phyloP scores from a whole-genome alignment of 2,797 vertebrate genomes.

The Bovichtus diacanthus region DNA sequence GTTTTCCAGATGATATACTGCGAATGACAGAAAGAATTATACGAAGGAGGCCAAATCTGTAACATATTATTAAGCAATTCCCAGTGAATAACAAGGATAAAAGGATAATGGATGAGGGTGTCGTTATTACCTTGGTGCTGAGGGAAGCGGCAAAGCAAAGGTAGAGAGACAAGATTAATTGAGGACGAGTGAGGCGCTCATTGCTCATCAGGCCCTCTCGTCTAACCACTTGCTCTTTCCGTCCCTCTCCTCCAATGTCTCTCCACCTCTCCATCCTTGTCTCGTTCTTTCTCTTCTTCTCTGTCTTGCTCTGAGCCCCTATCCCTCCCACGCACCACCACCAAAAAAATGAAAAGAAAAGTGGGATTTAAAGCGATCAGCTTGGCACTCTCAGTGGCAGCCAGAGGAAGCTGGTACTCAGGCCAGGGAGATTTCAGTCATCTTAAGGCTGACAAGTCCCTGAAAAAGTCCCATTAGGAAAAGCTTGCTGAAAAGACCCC shows the following conservation, averaged over 20 bases:
- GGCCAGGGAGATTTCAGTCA: constrained; percentile 83
- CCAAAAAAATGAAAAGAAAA: constrained; percentile 45
- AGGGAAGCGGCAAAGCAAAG: constrained; percentile 92
- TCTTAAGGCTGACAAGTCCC: constrained; percentile 84
- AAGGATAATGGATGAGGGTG: constrained; percentile 98
- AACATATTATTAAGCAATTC: constrained; percentile 98
- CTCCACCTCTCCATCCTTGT: constrained; percentile 68
- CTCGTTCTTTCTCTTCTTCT: constrained; percentile 63
- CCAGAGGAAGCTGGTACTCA: constrained; percentile 73
- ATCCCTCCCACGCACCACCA: constrained; percentile 61
- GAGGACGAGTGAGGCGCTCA: constrained; percentile 90
- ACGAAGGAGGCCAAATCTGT: constrained; percentile 95
- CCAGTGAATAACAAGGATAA: constrained; percentile 96
- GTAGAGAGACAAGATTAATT: constrained; percentile 99
- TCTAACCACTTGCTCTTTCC: constrained; percentile 70
- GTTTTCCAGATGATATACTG: constrained; percentile 95
- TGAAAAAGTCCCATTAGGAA: constrained; percentile 85
- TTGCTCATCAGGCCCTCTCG: constrained; percentile 82
- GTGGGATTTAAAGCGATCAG: constrained; percentile 79
- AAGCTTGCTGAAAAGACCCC: constrained; percentile 79
- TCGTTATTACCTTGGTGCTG: constrained; percentile 94
- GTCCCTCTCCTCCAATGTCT: constrained; percentile 67
- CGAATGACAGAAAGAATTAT: constrained; percentile 98
- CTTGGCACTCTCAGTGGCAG: constrained; percentile 75
- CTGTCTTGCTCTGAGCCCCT: constrained; percentile 52